Conservation (phyloP, 2,113 vertebrate genomes). For the Tyto alba region DNA sequence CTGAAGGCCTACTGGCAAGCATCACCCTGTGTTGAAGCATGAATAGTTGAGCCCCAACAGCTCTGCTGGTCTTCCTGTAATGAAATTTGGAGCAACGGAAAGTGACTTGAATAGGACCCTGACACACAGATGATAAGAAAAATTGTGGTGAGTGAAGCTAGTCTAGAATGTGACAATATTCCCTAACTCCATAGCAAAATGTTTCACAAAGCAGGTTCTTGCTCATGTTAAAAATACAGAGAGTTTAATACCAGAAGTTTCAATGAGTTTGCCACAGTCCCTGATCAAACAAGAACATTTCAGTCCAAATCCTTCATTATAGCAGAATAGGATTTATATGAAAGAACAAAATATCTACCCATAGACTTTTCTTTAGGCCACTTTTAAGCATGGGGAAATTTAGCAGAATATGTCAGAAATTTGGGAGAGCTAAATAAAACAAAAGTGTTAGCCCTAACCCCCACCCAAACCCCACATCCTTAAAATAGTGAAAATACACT, state of each 20-base stretch:
- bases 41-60: not conserved
- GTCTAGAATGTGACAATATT: not conserved
- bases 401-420: not conserved
- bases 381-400: not conserved
- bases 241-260: not conserved
- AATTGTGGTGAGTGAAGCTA: not conserved
- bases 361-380: not conserved
- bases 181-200: not conserved
- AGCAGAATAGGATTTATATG: not conserved
- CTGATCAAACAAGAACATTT: not conserved
- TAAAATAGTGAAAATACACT: not conserved
- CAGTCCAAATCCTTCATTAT: not conserved
- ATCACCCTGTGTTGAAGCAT: not conserved
- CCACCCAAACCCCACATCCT: not conserved
- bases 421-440: not conserved
- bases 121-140: not conserved
- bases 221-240: not conserved
- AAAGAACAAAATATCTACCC: not conserved
- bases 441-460: not conserved
- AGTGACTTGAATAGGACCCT: not conserved
- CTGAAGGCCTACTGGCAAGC: not conserved
- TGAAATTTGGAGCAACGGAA: not conserved
- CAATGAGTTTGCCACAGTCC: not conserved
- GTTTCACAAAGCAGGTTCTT: not conserved
- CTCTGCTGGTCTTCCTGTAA: not conserved